Evolutionary conservation across 2,113 vertebrate species (phyloP), one percentile per base, ranked within the genome.

Genomic region (Plecotus auritus): DNA sequence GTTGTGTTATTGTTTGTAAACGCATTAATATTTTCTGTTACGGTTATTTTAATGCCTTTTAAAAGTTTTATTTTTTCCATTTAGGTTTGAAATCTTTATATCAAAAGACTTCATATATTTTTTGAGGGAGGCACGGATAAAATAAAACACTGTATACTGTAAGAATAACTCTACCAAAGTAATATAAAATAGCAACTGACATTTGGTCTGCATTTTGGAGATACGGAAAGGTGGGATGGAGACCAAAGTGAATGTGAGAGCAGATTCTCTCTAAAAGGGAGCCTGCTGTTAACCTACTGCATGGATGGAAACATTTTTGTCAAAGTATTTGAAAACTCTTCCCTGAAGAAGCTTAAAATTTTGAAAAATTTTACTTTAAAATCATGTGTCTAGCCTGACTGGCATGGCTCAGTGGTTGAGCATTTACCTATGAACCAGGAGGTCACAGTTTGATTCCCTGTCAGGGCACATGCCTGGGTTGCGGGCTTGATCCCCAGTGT

Each of bases 331-430:
- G 13, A 76, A 59, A 76, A 66, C 56, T 54, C 67, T 82, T 85
- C 7, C 6, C 49, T 88, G 13, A 51, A 47, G 42, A 81, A 88
- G 11, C 11, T 67, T 85, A 47, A 95, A 64, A 37, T 81, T 54
- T 70, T 64, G 73, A 93, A 93, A 83, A 40, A 18, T 26, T 92
- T 88, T 91, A 22, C 20, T 91, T 88, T 42, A 93, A 64, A 93
- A 17, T 91, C 11, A 66, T 72, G 14, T 56, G 64, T 70, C 23
- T 82, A 28, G 23, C 59, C 59, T 61, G 59, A 59, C 59, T 61
- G 59, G 23, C 59, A 28, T 61, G 59, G 59, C 23, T 26, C 59
- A 61, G 59, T 11, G 59, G 59, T 61, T 61, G 59, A 9, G 26
- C 59, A 61, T 61, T 1, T 4, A 61, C 9, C 59, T 28, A 61